A percentile compares a stretch with the other conserved stretches of the same genome.
Evolutionary conservation across 2,797 vertebrate species (phyloP).

Genomic region (Gymnothorax javanicus): DNA sequence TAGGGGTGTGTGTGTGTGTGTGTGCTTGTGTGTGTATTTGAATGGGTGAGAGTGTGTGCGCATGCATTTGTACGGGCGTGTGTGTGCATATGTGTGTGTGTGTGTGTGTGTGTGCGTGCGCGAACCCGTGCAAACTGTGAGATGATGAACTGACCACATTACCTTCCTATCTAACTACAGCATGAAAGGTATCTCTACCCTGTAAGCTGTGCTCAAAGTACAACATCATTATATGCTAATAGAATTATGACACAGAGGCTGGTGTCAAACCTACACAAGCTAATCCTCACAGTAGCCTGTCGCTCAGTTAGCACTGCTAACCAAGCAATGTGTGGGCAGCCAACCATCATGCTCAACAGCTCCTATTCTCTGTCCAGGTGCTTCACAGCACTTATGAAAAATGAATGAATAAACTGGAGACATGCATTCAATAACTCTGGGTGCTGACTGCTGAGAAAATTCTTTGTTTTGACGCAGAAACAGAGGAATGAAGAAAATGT

Average conservation of each 20-base stretch:
- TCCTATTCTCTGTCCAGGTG: constrained; percentile 42
- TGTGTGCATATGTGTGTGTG: too few species aligned
- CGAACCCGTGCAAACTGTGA: too few species aligned
- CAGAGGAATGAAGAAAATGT: not conserved
- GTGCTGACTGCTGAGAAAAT: not conserved
- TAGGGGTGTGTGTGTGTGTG: too few species aligned
- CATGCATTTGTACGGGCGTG: not conserved
- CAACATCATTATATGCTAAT: not conserved
- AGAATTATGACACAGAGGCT: not conserved
- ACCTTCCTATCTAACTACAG: constrained; percentile 58
- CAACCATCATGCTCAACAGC: not conserved
- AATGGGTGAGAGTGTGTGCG: too few species aligned
- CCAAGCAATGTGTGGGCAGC: not conserved
- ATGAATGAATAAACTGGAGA: not conserved
- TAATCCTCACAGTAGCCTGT: not conserved
- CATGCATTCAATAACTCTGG: not conserved
- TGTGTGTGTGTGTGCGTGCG: not conserved
- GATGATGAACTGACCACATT: constrained; percentile 51
- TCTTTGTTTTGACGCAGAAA: not conserved
- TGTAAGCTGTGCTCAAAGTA: constrained; percentile 64
- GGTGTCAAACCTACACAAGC: not conserved
- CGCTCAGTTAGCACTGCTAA: not conserved
- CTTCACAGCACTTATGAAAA: constrained; percentile 66
- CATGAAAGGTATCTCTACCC: constrained; percentile 70
- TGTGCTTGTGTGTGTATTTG: not conserved